Evolutionary conservation across 2,888 invertebrate species (phyloP).

Genomic region (Melinaea marsaeus): DNA sequence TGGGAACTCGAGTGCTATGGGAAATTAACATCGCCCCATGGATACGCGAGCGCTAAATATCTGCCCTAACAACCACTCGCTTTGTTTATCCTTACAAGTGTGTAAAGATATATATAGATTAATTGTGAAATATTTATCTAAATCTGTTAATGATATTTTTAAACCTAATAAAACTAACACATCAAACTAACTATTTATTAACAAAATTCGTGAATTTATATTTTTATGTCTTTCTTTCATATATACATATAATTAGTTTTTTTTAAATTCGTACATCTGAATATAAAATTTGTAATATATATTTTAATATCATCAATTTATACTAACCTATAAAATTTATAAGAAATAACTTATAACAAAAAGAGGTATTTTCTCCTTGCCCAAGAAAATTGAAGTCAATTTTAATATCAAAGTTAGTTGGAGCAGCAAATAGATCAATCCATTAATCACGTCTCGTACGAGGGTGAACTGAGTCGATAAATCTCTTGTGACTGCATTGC

Average conservation of each 20-base stretch:
- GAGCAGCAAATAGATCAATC: conserved; percentile 57
- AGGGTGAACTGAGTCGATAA: conserved; percentile 56
- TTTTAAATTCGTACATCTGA: no score
- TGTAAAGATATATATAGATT: neutral
- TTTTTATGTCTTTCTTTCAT: no score
- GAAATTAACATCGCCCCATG: conserved; percentile 55
- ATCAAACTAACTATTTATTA: no score
- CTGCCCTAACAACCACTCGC: conserved; percentile 27
- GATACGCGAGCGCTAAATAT: conserved; percentile 40
- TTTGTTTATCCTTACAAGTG: conserved; percentile 24
- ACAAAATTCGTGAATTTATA: no score
- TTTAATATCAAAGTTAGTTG: conserved; percentile 27
- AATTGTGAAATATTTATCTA: no score
- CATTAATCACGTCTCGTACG: conserved; percentile 60
- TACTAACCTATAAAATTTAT: no score
- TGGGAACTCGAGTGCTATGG: conserved; percentile 44
- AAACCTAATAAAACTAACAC: no score
- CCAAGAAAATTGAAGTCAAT: conserved; percentile 10
- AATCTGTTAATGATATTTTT: no score
- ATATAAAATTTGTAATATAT: no score
- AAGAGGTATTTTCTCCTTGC: neutral
- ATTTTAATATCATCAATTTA: no score
- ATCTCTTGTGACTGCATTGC: conserved; percentile 68
- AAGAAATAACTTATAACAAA: no score
- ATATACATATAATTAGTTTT: no score